Percentiles rank a stretch among this genome's conserved stretches.
phyloP scores from a whole-genome alignment of 1,140 invertebrate species.

The Amyelois transitella region DNA sequence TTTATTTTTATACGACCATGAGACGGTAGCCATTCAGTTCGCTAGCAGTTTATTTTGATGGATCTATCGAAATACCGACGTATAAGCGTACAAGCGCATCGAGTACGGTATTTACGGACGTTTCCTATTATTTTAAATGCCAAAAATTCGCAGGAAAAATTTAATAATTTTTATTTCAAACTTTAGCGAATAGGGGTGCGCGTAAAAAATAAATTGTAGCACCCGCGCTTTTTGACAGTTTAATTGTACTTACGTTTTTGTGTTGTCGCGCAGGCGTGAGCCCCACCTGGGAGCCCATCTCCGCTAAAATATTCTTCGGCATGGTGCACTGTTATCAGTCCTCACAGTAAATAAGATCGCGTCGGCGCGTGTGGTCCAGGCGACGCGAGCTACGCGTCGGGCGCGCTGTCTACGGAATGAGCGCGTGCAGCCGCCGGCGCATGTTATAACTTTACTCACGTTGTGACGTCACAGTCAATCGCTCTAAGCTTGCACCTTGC shows the following conservation, averaged over 20 bases:
- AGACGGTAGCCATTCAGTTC: slow-evolving; percentile 36
- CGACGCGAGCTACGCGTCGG: slow-evolving; percentile 36
- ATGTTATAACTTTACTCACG: slow-evolving; percentile 16
- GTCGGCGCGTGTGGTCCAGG: slow-evolving; percentile 13
- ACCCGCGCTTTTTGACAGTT: neutral
- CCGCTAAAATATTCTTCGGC: slow-evolving; percentile 63
- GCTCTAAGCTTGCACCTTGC: slow-evolving; percentile 14
- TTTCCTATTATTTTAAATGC: neutral
- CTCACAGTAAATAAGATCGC: slow-evolving; percentile 11
- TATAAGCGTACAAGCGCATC: neutral
- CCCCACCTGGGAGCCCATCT: slow-evolving; percentile 68
- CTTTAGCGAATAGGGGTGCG: no score
- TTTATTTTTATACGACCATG: slow-evolving; percentile 60
- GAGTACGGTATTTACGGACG: neutral
- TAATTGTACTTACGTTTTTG: slow-evolving; percentile 60
- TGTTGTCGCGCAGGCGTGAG: slow-evolving; percentile 54
- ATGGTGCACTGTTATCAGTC: slow-evolving; percentile 37
- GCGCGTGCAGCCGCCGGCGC: slow-evolving; percentile 17
- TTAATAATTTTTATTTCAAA: no score
- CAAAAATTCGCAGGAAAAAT: neutral
- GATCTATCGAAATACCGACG: slow-evolving; percentile 20
- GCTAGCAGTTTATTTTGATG: slow-evolving; percentile 17
- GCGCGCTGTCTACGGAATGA: slow-evolving; percentile 32
- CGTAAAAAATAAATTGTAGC: neutral
- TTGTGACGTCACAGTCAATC: slow-evolving; percentile 21